A percentile compares a stretch with the other conserved stretches of the same genome.
These are phyloP conservation scores for Eupithecia vulgata DNA, from an alignment of 2,888 invertebrate species.

Conservation along the genomic window DNA sequence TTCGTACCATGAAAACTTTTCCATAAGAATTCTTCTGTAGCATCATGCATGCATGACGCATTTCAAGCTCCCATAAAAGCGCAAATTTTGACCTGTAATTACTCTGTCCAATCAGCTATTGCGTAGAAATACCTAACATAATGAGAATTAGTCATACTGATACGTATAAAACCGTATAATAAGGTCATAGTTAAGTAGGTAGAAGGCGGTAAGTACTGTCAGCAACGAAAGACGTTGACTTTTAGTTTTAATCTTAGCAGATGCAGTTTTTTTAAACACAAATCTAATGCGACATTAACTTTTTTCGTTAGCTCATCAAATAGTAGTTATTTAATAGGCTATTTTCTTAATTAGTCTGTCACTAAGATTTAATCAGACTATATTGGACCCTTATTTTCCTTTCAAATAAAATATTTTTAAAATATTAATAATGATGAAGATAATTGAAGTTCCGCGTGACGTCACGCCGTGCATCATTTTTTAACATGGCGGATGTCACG, in stretches of 20 bases:
- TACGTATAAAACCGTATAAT: conserved; percentile 1
- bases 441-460: no score
- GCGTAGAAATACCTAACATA: conserved; percentile 15
- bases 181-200: neutral
- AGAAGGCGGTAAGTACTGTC: neutral
- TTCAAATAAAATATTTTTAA: no score
- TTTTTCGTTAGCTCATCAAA: neutral
- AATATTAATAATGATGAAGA: no score
- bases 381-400: no score
- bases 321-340: no score
- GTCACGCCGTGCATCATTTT: no score
- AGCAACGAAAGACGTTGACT: neutral
- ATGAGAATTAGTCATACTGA: conserved; percentile 11
- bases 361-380: no score
- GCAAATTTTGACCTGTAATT: conserved; percentile 20
- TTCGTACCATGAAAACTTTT: conserved; percentile 49
- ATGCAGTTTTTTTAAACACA: neutral
- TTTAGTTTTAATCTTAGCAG: neutral
- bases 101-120: conserved; percentile 21
- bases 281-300: neutral
- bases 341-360: no score
- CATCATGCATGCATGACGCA: conserved; percentile 21
- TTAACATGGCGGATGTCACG: no score
- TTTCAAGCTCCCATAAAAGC: conserved; percentile 28
- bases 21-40: conserved; percentile 54